phyloP scores from a whole-genome alignment of 2,888 invertebrate species.

The Rapana venosa region DNA sequence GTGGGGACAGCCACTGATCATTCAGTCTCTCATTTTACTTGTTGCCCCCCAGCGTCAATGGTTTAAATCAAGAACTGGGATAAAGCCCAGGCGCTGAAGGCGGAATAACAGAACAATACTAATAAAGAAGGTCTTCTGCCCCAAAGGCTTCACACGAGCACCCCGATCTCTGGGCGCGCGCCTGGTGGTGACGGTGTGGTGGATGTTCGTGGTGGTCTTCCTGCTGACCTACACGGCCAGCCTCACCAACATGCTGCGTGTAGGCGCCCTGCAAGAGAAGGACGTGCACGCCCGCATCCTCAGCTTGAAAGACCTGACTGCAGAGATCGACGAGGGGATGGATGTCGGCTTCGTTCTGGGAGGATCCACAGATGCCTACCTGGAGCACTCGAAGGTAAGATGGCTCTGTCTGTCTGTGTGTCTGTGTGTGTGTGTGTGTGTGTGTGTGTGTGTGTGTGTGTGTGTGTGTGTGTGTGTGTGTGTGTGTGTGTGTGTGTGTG shows the following conservation, averaged over 20 bases:
- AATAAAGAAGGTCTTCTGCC: too few species aligned
- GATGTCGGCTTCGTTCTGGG: slow-evolving; percentile 53
- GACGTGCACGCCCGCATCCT: slow-evolving; percentile 43
- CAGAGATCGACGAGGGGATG: slow-evolving; percentile 52
- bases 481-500: slow-evolving; percentile 7
- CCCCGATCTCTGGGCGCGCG: slow-evolving; percentile 69
- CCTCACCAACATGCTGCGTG: slow-evolving; percentile 64
- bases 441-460: slow-evolving; percentile 18
- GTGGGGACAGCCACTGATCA: too few species aligned
- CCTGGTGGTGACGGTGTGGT: slow-evolving; percentile 66
- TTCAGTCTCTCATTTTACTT: too few species aligned
- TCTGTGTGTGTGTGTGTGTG: slow-evolving; percentile 11
- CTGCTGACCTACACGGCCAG: slow-evolving; percentile 67
- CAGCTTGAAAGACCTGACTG: slow-evolving; percentile 56
- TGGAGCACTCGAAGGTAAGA: slow-evolving; percentile 51
- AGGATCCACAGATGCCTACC: slow-evolving; percentile 57
- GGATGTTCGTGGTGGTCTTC: slow-evolving; percentile 67
- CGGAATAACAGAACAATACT: too few species aligned
- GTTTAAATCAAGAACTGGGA: too few species aligned
- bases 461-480: neutral
- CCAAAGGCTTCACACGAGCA: slow-evolving; percentile 56
- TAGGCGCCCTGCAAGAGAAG: slow-evolving; percentile 40
- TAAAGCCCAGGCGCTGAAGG: too few species aligned
- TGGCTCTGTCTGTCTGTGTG: neutral
- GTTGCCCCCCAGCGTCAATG: too few species aligned